Base-by-base conservation (phyloP, 2,888 invertebrate species). In the Tridacna gigas region DNA sequence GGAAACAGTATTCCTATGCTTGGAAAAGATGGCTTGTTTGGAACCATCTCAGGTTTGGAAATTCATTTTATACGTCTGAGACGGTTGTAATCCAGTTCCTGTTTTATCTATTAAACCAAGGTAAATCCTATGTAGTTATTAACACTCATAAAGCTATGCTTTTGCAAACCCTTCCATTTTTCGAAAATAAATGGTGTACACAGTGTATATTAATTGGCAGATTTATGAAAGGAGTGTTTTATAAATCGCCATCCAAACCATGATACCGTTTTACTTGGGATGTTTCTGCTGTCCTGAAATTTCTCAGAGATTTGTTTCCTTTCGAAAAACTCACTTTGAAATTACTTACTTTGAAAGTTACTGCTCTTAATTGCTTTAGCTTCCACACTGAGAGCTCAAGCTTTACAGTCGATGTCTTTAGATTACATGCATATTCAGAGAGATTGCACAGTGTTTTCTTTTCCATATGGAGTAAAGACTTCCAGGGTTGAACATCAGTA, bases 151-250 rank as follows among this genome's bases (percentile, higher is more conserved):
- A 80, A 67, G 66, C 80, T 11, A 77, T 77, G 77, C 37, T 86
- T 7, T 22, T 74, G n/a, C 77, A 84, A 56, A 84, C 84, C 47
- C 75, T 84, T 20, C 26, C 65, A 12, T 76, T 82, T 25, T 51
- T 80, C 22, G n/a, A n/a, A n/a, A n/a, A n/a, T n/a, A n/a, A n/a
- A n/a, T n/a, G n/a, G n/a, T n/a, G n/a, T n/a, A n/a, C n/a, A n/a
- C n/a, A 74, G 22, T 18, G 63, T 22, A 15, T 67, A 2, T 65
- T 82, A 22, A 75, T 86, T 37, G 13, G 48, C 18, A 71, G 80
- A 25, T 86, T 82, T 80, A 78, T 86, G 85, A 86, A 67, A 73
- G 80, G 82, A 25, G 47, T 84, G n/a, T 83, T 80, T 61, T 22
- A 47, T 51, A 7, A 66, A n/a, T 47, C 56, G 15, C 79, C 86